Percentiles rank a stretch among this genome's conserved stretches.
These are phyloP conservation scores for Lithobates pipiens DNA, from an alignment of 2,797 vertebrate species.

Conservation along the genomic window DNA sequence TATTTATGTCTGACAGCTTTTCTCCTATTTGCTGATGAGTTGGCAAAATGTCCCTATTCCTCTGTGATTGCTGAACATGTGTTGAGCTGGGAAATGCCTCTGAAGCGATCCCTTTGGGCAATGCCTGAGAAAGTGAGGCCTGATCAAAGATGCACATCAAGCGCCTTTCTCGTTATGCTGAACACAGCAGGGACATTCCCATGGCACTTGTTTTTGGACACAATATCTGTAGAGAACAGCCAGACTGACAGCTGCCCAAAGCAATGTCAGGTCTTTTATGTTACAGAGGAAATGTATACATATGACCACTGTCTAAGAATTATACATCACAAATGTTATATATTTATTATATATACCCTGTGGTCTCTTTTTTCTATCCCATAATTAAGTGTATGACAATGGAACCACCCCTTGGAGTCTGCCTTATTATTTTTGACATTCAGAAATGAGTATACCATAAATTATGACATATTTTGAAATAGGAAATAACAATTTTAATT, in stretches of 20 bases:
- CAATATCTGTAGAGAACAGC: constrained; percentile 26
- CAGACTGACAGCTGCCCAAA: constrained; percentile 48
- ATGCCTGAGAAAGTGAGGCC: constrained; percentile 22
- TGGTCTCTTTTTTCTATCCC: neutral
- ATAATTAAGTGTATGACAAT: neutral
- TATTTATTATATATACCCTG: neutral
- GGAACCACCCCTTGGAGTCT: neutral
- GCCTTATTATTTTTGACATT: neutral
- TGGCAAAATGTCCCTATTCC: constrained; percentile 21
- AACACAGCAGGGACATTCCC: constrained; percentile 35
- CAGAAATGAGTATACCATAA: neutral
- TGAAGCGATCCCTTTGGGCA: constrained; percentile 37
- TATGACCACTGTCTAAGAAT: constrained; percentile 35
- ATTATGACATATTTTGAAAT: neutral
- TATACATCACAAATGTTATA: constrained; percentile 33
- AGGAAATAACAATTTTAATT: too few species aligned
- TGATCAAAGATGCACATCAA: constrained; percentile 58
- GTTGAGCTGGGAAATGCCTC: constrained; percentile 23
- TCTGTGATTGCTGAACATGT: constrained; percentile 1
- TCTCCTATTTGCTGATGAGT: constrained; percentile 21
- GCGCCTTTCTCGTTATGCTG: constrained; percentile 22
- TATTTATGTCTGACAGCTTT: constrained; percentile 1
- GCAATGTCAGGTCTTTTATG: constrained; percentile 51
- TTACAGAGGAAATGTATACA: constrained; percentile 17
- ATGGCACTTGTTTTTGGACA: constrained; percentile 36